Evolutionary conservation across 2,797 vertebrate species (phyloP).

Genomic region (Eulemur mongoz): DNA sequence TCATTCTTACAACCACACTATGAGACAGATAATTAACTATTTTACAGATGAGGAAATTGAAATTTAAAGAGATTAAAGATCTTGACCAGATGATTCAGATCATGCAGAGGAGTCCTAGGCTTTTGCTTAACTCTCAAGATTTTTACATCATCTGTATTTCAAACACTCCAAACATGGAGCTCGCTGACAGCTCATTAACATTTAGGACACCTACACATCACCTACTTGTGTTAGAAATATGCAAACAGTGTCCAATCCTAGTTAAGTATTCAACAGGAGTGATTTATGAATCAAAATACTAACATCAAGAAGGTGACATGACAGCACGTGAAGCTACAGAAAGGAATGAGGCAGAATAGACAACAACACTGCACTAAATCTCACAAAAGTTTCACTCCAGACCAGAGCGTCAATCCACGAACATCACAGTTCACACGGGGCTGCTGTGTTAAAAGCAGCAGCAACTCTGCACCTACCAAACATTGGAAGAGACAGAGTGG

Average conservation of each 20-base stretch:
- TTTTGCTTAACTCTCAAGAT: not conserved
- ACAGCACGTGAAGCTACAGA: not conserved
- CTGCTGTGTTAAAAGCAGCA: not conserved
- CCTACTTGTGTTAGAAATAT: not conserved
- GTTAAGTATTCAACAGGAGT: not conserved
- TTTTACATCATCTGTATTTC: not conserved
- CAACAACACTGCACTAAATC: not conserved
- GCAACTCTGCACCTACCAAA: not conserved
- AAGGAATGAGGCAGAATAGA: conserved; percentile 11
- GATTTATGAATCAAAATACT: not conserved
- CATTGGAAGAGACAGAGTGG: not conserved
- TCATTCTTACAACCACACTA: not conserved
- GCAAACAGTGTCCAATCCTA: not conserved
- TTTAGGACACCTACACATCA: not conserved
- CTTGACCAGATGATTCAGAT: not conserved
- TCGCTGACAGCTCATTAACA: not conserved
- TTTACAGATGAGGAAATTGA: not conserved
- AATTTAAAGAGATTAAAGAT: not conserved
- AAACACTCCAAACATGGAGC: not conserved
- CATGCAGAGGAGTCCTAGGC: not conserved
- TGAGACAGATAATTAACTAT: not conserved
- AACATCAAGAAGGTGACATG: not conserved
- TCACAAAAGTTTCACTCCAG: not conserved
- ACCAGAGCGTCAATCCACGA: not conserved
- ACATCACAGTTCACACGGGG: not conserved